Evolutionary conservation across 2,888 invertebrate species (phyloP), one percentile per base, ranked within the genome.

Genomic region (Trichogramma dendrolimi): DNA sequence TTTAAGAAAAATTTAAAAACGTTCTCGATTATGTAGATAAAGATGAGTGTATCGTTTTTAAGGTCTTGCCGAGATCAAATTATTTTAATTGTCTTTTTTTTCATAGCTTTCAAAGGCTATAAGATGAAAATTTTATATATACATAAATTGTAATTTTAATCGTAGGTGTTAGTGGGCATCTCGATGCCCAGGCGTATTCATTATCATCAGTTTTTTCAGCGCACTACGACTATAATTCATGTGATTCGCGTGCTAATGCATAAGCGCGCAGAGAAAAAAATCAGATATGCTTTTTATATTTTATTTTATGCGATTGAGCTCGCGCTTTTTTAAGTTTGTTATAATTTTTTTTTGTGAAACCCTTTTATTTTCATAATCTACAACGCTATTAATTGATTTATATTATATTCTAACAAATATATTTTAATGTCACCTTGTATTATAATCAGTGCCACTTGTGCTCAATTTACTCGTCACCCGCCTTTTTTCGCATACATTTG

Each of bases 391-490:
- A 55, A 61, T 54, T 61, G 11, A 65, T 63, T 10, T 61, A 58
- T 57, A 59, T 65, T 55, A 59, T 52, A 59, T 59, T 52, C 4
- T 52, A 53, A 51, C 46, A 60, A 60, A 62, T 60, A 65, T 52
- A 40, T 60, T 58, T 55, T 58, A 52, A 54, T 60, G 46, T 58
- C 60, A 63, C 60, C 47, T 65, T 63, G 63, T 65, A 63, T 61
- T 59, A 61, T 65, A 65, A 27, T 27, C 58, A 65, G 63, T 62
- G 61, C 63, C 63, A 61, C 65, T 44, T 61, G 63, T 55, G 58
- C 61, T 60, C 51, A 62, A 58, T 61, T 58, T 54, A 57, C 55
- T 62, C 62, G 57, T 65, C 57, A 62, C 48, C 55, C n/a, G 40
- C 43, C 14, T 40, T 59, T 41, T 27, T 27, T 27, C 27, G 27